These are phyloP conservation scores for Parnassius apollo DNA, from an alignment of 2,888 invertebrate species.

Conservation along the genomic window DNA sequence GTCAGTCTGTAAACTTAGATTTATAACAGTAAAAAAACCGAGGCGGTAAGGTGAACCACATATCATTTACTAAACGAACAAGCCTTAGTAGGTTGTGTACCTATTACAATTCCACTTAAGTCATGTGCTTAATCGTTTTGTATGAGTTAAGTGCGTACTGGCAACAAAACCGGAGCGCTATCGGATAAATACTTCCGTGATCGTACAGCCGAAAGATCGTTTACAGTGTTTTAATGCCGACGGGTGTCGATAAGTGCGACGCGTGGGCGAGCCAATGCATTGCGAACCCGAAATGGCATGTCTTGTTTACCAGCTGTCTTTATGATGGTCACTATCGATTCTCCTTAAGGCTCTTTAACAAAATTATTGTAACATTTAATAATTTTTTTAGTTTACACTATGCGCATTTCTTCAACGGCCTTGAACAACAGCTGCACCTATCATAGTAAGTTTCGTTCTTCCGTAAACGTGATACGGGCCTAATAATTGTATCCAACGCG, in stretches of 20 bases:
- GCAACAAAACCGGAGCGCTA: slow-evolving; percentile 28
- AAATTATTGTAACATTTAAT: slow-evolving; percentile 16
- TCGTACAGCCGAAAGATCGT: slow-evolving; percentile 62
- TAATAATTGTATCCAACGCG: slow-evolving; percentile 42
- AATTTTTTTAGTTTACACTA: too few relatives aligned
- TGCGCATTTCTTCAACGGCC: not conserved
- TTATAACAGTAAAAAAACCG: slow-evolving; percentile 13
- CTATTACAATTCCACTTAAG: slow-evolving; percentile 23
- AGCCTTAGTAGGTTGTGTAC: slow-evolving; percentile 14
- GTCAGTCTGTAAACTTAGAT: not conserved
- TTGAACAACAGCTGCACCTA: slow-evolving; percentile 29
- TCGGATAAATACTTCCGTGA: slow-evolving; percentile 69
- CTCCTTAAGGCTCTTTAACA: slow-evolving; percentile 18
- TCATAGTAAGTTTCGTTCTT: slow-evolving; percentile 47
- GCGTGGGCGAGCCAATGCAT: slow-evolving; percentile 76
- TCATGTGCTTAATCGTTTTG: slow-evolving; percentile 23
- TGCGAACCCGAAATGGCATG: slow-evolving; percentile 67
- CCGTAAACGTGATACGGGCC: slow-evolving; percentile 61
- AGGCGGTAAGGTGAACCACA: slow-evolving; percentile 24
- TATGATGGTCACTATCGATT: slow-evolving; percentile 45
- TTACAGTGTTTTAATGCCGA: slow-evolving; percentile 65
- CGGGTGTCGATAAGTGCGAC: slow-evolving; percentile 59
- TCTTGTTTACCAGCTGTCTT: slow-evolving; percentile 73
- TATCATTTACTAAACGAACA: slow-evolving; percentile 21
- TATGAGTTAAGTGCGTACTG: slow-evolving; percentile 19